Percentiles rank a stretch among this genome's conserved stretches.
Conservation (phyloP, 1,140 invertebrate species). For the Anagrus nilaparvatae region DNA sequence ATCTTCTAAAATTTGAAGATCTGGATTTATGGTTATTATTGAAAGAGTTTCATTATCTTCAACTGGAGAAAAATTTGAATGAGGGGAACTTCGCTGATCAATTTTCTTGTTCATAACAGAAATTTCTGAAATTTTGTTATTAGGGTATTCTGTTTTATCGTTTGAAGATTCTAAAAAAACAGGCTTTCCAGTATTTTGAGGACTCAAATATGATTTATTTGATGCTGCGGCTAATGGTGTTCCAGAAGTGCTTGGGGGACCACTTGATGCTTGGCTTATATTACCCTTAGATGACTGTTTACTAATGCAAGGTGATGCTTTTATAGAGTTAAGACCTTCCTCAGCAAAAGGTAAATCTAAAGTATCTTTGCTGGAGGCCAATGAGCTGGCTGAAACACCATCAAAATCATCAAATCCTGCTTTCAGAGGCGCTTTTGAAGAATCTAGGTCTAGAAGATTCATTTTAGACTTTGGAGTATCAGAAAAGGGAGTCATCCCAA, state of each 20-base stretch:
- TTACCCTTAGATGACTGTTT: conserved; percentile 27
- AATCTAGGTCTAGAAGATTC: conserved; percentile 28
- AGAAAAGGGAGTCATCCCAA: conserved; percentile 12
- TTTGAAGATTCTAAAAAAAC: too few species aligned
- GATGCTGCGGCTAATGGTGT: too few species aligned
- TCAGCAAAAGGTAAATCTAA: conserved; percentile 37
- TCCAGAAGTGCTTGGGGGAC: too few species aligned
- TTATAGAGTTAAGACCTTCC: conserved; percentile 33
- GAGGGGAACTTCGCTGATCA: too few species aligned
- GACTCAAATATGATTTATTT: conserved; percentile 26
- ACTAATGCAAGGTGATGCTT: conserved; percentile 31
- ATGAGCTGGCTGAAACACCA: conserved; percentile 30
- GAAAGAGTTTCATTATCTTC: too few species aligned
- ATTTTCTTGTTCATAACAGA: too few species aligned
- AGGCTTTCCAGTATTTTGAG: conserved; percentile 23
- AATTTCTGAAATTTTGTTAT: too few species aligned
- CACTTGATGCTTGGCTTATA: conserved; percentile 25
- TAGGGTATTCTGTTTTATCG: too few species aligned
- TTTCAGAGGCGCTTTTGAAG: conserved; percentile 33
- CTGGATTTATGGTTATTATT: too few species aligned
- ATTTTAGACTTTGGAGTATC: not conserved
- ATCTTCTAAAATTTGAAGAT: too few species aligned
- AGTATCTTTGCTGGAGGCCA: conserved; percentile 34
- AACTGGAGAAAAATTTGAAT: too few species aligned
- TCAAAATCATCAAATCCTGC: conserved; percentile 40